Evolutionary conservation across 2,797 vertebrate species (phyloP), one percentile per base, ranked within the genome.

Genomic region (Manis pentadactyla): DNA sequence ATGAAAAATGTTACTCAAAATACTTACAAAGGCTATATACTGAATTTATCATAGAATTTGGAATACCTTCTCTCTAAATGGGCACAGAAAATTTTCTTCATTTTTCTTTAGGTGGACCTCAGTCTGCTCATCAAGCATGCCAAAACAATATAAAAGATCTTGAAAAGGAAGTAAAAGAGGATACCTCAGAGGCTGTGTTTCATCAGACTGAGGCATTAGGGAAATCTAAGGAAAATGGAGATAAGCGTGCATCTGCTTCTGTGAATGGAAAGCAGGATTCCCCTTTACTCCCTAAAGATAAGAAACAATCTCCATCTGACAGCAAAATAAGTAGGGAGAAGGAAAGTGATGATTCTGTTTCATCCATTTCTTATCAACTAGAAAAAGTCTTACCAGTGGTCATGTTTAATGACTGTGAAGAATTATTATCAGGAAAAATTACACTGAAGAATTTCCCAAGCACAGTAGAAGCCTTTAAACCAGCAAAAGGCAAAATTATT

Each of bases 351-450:
- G 77, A 37, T 53, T 81, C 96, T 96, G 96, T 98, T 10, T 88
- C 91, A 18, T 92, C 94, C 5, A 93, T 98, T 46, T 93, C 95
- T 92, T 92, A 98, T 93, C 98, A 97, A 25, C 97, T 97, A 77
- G 78, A 99, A 75, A 98, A 98, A 97, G 97, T 98, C 81, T 97
- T 98, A 61, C 99, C 99, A 6, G 98, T 98, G 0, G 98, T 99
- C 90, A 98, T 98, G 21, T 98, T 99, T 75, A 96, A 98, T 73
- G 98, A 99, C 88, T 93, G 95, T 90, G 96, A 98, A 49, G 95
- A 96, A 46, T 97, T 90, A 46, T 93, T 98, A 7, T 82, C 97
- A 68, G 98, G 98, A 75, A 99, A 98, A 96, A 98, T 98, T 86
- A 97, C 94, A 8, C 21, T 97, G 0, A 95, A 98, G 61, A 86